Evolutionary conservation across 2,113 vertebrate species (phyloP), one percentile per base, ranked within the genome.

Genomic region (Pavo muticus): DNA sequence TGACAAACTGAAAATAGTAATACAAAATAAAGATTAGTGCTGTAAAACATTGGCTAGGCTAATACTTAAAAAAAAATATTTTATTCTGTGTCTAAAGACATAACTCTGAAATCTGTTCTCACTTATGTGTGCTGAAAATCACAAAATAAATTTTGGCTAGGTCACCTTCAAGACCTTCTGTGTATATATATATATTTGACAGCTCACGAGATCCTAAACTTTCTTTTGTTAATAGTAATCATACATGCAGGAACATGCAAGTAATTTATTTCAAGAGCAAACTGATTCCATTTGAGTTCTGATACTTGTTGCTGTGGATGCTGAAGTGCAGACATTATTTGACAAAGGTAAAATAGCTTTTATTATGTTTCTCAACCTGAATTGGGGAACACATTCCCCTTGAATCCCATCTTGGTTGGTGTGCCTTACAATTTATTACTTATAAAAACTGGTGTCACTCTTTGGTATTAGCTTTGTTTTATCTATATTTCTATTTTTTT

Each of bases 251-350:
- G 59, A 94, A 85, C 40, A 82, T 32, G 56, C 32, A 92, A 72
- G 50, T 83, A 93, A 88, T 96, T 95, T 92, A 91, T 94, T 93
- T 93, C 60, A 76, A 69, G 83, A 91, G 70, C 88, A 52, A 91
- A 65, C 80, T 48, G 63, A 80, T 57, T 68, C 56, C 19, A 65
- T 87, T 74, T 90, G 80, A 83, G 42, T 80, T 88, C 85, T 94
- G 83, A 59, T 68, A 64, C 23, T 70, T 85, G 40, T 74, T 93
- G 59, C 64, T 96, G 71, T 88, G 40, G 56, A 56, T 94, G 71
- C 91, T 92, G 68, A 96, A 94, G 74, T 80, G 83, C 85, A 95
- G 84, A 56, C 10, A n/a, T 73, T 91, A 50, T 90, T 80, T 94
- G 85, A 94, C 87, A 80, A 37, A 47, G 9, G 24, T 44, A 74